These are phyloP conservation scores for Lacerta viridis DNA, from an alignment of 2,797 vertebrate genomes.

Conservation along the genomic window DNA sequence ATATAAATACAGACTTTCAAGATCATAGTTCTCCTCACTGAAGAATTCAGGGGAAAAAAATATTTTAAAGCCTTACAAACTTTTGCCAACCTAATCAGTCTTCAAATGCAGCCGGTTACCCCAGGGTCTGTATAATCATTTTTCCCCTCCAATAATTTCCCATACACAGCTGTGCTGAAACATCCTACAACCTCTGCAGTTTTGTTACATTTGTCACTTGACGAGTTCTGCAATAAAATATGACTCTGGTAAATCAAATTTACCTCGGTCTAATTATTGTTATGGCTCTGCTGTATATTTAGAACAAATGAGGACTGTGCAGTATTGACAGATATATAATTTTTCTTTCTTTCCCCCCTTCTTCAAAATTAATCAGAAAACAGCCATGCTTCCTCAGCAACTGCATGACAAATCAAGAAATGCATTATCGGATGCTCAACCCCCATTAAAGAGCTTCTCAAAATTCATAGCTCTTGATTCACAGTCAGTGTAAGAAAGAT, in stretches of 20 bases:
- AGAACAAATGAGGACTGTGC: slow-evolving; percentile 23
- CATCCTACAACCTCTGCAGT: slow-evolving; percentile 14
- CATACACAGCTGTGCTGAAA: slow-evolving; percentile 7
- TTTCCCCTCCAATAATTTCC: slow-evolving; percentile 12
- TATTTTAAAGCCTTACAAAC: slow-evolving; percentile 36
- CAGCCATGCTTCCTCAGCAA: slow-evolving; percentile 1
- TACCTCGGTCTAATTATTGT: slow-evolving; percentile 9
- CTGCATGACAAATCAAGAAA: slow-evolving; percentile 26
- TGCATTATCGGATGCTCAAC: not conserved
- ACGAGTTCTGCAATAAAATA: not conserved
- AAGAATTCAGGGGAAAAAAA: slow-evolving; percentile 1
- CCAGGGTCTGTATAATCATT: slow-evolving; percentile 23
- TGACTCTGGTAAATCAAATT: not conserved
- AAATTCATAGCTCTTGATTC: slow-evolving; percentile 10
- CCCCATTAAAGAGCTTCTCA: slow-evolving; percentile 1
- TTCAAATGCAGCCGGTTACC: slow-evolving; percentile 37
- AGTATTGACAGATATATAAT: slow-evolving; percentile 5
- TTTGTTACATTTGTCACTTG: slow-evolving; percentile 11
- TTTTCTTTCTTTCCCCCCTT: not conserved
- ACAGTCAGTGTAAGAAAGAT: slow-evolving; percentile 28
- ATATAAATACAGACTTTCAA: slow-evolving; percentile 17
- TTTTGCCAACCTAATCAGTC: slow-evolving; percentile 38
- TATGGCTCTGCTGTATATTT: slow-evolving; percentile 12
- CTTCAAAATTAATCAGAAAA: slow-evolving; percentile 45
- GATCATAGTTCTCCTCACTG: slow-evolving; percentile 5